Conservation (phyloP, 1,140 invertebrate species). For the Sesamia nonagrioides region DNA sequence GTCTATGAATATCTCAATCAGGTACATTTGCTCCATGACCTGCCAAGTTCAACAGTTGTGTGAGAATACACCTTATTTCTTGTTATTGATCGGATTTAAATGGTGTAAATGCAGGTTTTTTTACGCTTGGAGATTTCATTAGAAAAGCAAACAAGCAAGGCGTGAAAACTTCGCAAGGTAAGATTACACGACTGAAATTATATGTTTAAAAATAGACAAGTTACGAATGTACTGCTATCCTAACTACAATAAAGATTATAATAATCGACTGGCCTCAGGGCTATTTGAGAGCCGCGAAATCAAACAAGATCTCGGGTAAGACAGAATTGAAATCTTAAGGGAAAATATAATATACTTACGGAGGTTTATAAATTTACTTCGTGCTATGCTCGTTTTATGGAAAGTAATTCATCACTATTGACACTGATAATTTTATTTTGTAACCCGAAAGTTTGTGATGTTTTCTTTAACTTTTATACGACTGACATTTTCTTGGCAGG, state of each 20-base stretch:
- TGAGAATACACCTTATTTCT: conserved; percentile 69
- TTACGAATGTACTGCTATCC: too few relatives aligned
- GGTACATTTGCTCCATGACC: conserved; percentile 86
- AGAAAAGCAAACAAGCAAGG: not conserved
- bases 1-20: conserved; percentile 84
- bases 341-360: conserved; percentile 65
- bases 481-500: conserved; percentile 69
- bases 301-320: too few relatives aligned
- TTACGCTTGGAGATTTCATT: not conserved
- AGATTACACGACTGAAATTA: not conserved
- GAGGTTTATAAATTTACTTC: conserved; percentile 50
- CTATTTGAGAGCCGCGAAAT: not conserved
- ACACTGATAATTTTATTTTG: conserved; percentile 87
- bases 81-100: conserved; percentile 5
- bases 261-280: too few relatives aligned
- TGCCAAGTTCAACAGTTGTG: conserved; percentile 76
- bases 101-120: not conserved
- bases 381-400: conserved; percentile 53
- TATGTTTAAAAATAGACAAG: not conserved
- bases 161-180: not conserved
- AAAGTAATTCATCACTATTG: conserved; percentile 65
- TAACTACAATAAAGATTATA: too few relatives aligned
- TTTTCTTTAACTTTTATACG: conserved; percentile 66
- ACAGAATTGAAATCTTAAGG: not conserved
- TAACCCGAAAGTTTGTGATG: conserved; percentile 75